These are phyloP conservation scores for Epistrophe eligans DNA, from an alignment of 2,888 invertebrate species.

Conservation along the genomic window DNA sequence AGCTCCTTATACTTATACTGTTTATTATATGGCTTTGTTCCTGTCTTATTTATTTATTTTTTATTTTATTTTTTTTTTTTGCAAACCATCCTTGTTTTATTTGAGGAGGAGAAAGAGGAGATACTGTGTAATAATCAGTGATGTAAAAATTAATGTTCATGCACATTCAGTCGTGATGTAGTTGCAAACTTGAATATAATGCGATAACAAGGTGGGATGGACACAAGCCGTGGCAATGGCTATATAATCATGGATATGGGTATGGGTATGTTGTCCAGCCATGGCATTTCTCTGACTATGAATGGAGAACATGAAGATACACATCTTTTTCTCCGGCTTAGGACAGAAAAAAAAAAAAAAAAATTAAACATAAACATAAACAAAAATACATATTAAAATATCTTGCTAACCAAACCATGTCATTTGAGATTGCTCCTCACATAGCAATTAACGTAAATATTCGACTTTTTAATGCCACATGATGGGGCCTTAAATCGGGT, in stretches of 20 bases:
- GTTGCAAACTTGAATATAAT: conserved; percentile 65
- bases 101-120: background rate
- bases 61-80: background rate
- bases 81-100: background rate
- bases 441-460: conserved; percentile 66
- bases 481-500: conserved; percentile 36
- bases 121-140: conserved; percentile 65
- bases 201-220: conserved; percentile 75
- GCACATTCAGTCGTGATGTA: conserved; percentile 46
- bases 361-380: conserved; percentile 16
- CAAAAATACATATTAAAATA: conserved; percentile 29
- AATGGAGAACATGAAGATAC: conserved; percentile 39
- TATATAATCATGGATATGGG: background rate
- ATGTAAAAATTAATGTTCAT: conserved; percentile 73
- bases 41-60: conserved; percentile 1
- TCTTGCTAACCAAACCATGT: conserved; percentile 43
- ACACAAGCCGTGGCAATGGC: conserved; percentile 46
- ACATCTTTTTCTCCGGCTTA: conserved; percentile 20
- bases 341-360: conserved; percentile 20
- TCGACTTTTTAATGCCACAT: conserved; percentile 46
- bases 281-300: background rate
- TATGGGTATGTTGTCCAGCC: too few species aligned
- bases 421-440: conserved; percentile 52
- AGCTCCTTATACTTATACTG: conserved; percentile 11
- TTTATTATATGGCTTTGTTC: conserved; percentile 22